These are phyloP conservation scores for Nymphicus hollandicus DNA, from an alignment of 2,113 vertebrate species.

Conservation along the genomic window DNA sequence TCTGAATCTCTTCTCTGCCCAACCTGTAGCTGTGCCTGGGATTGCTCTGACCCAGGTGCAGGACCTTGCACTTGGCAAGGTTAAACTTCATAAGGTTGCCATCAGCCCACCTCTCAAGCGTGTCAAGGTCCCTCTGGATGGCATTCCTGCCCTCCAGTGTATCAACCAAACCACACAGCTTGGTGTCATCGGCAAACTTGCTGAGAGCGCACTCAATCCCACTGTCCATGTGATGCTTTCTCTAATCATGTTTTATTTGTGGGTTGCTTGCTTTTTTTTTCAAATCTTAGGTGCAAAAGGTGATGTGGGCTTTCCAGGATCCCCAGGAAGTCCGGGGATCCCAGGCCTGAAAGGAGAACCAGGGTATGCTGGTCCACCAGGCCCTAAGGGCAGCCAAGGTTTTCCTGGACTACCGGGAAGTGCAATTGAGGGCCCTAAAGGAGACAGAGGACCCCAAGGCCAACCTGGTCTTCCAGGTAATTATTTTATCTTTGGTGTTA, in stretches of 20 bases:
- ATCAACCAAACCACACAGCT: no score
- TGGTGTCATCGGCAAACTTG: no score
- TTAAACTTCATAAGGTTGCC: no score
- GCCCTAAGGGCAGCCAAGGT: slow-evolving; percentile 82
- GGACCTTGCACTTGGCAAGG: no score
- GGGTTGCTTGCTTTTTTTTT: neutral
- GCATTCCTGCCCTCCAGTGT: no score
- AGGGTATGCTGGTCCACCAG: slow-evolving; percentile 79
- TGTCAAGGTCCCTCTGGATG: no score
- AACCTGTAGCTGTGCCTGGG: no score
- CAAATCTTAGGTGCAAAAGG: slow-evolving; percentile 84
- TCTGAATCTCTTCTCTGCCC: no score
- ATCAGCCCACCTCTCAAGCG: no score
- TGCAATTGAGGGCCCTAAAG: slow-evolving; percentile 87
- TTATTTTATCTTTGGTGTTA: neutral
- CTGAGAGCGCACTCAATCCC: no score
- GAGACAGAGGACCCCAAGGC: slow-evolving; percentile 85
- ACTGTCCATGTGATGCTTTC: neutral
- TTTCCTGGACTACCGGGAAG: slow-evolving; percentile 79
- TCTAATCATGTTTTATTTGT: neutral
- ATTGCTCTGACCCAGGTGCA: no score
- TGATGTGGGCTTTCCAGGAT: slow-evolving; percentile 86
- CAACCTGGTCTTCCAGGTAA: slow-evolving; percentile 85
- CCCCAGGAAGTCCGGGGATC: slow-evolving; percentile 85
- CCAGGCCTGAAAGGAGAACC: slow-evolving; percentile 90